Conservation (phyloP, 2,888 invertebrate genomes). For the Rhamphomyia laevipes region DNA sequence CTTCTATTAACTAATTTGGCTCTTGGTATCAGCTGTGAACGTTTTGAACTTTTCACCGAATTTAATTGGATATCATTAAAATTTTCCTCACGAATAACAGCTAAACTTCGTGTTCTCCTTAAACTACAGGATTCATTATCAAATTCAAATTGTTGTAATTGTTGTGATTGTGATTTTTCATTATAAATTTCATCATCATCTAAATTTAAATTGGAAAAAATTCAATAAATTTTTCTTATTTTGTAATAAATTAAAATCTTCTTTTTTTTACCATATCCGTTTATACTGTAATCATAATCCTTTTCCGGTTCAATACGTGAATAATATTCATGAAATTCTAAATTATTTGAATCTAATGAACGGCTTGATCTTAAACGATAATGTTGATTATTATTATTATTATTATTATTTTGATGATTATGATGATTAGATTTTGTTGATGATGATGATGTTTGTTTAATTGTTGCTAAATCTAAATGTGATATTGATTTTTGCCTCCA, state of each 20-base stretch:
- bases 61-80: conserved; percentile 57
- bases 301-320: conserved; percentile 34
- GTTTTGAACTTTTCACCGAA: conserved; percentile 48
- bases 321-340: conserved; percentile 34
- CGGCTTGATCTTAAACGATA: conserved; percentile 28
- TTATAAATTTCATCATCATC: background rate
- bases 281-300: conserved; percentile 15
- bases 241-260: background rate
- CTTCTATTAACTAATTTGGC: conserved; percentile 67
- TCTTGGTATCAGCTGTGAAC: conserved; percentile 68
- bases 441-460: conserved; percentile 26
- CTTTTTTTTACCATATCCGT: conserved; percentile 2
- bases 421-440: conserved; percentile 24
- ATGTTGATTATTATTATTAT: conserved; percentile 22
- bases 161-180: conserved; percentile 12
- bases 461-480: conserved; percentile 44
- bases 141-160: conserved; percentile 25
- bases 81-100: conserved; percentile 65
- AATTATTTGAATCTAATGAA: conserved; percentile 31
- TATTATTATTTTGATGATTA: conserved; percentile 12
- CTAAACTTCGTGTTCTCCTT: conserved; percentile 58
- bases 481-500: conserved; percentile 38
- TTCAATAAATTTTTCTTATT: background rate
- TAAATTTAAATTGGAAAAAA: background rate
- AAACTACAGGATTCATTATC: conserved; percentile 42